Evolutionary conservation across 2,113 vertebrate genomes (phyloP), one percentile per base, ranked within the genome.

Genomic region (Progne subis): DNA sequence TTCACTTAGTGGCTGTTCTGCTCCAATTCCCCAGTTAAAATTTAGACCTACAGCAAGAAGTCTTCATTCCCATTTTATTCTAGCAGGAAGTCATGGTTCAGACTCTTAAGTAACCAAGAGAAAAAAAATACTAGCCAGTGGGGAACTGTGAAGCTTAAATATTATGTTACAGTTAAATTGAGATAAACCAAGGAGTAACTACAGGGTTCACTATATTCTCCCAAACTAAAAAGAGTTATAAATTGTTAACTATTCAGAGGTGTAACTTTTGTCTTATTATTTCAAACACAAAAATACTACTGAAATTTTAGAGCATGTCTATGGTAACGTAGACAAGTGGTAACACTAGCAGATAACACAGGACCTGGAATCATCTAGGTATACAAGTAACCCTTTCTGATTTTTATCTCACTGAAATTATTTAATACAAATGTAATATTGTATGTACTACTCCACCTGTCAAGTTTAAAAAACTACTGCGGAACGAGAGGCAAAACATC

Each of bases 21-120:
- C 97, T 97, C 95, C 93, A 97, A 95, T 96, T 97, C 95, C 87
- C 95, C 87, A 95, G 95, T 94, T 94, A 97, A 97, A 97, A 97
- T 97, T 96, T 93, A 96, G 95, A 97, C 95, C 96, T 97, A 91
- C 88, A 97, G 97, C 92, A 94, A 95, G 92, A 83, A 94, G 95
- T 94, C 95, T 97, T 97, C 93, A 97, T 96, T 97, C 71, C 92
- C 92, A 83, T 97, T 97, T 95, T 95, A 93, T 94, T 96, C 90
- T 64, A 91, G 87, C 3, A 28, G 86, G 86, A 92, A 96, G 94
- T 91, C 94, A 96, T 88, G 85, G 92, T 85, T 96, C 93, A 93
- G 90, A 97, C 74, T 97, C 76, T 91, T 95, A 96, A 96, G 72
- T 92, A 96, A 96, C 88, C 92, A 95, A 84, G 0, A 94, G 80